Evolutionary conservation across 2,888 invertebrate species (phyloP), one percentile per base, ranked within the genome.

Genomic region (Eutolmus rufibarbis): DNA sequence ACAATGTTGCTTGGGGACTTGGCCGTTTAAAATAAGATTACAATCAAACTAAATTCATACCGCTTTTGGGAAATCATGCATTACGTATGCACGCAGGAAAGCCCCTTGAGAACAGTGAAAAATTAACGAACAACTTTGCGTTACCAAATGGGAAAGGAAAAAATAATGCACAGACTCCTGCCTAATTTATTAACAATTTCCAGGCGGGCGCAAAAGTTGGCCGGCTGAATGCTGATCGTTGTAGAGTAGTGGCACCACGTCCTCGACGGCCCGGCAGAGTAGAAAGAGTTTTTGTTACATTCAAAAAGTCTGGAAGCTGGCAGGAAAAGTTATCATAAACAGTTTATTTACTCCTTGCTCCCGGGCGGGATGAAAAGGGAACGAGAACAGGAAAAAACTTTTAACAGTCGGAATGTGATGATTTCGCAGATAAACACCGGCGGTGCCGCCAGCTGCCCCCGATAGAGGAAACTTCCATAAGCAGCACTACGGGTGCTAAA

Each of bases 331-430:
- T 79, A 79, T 79, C 79, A 79, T 79, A 79, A 79, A 79, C 79
- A 79, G 79, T 79, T 79, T 79, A 79, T 79, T 79, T 51, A 79
- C 79, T 79, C 79, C 79, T 56, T 79, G 79, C 79, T 79, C 9
- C 19, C 16, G 51, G 28, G 51, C 31, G n/a, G 51, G 28, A 16
- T 51, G 23, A 79, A 79, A 79, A 79, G 31, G 31, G 79, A 31
- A 28, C 28, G 79, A 4, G 19, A 51, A 56, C 79, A 79, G 31
- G 56, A 51, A 51, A 79, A 79, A 79, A 79, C 79, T 79, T 78
- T 79, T 79, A 79, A 79, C 79, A 79, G 79, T 79, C 31, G 28
- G 43, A 79, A 79, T 51, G 79, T 51, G 79, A 79, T 79, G 51
- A 79, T 79, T 79, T 79, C 51, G 40, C 78, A 79, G 46, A 79